Evolutionary conservation across 2,113 vertebrate species (phyloP).

Genomic region (Tychaedon coryphoeus): DNA sequence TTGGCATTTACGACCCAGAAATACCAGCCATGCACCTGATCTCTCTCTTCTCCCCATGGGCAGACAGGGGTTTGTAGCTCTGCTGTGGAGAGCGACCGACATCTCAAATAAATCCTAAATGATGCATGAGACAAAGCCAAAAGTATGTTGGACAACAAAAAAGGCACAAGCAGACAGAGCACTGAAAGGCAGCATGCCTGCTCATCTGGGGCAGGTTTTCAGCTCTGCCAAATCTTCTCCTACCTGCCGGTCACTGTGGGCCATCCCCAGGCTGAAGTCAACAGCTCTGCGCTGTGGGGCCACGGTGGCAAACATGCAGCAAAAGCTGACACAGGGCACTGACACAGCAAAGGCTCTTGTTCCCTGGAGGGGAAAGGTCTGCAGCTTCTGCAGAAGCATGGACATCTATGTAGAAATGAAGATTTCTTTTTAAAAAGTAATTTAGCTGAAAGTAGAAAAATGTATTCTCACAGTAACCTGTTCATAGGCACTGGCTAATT

Average conservation of each 20-base stretch:
- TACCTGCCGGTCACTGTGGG: neutral
- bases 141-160: neutral
- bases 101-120: neutral
- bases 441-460: slow-evolving; percentile 50
- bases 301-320: neutral
- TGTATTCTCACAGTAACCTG: slow-evolving; percentile 77
- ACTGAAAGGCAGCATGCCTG: neutral
- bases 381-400: neutral
- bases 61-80: neutral
- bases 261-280: neutral
- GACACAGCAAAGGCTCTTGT: neutral
- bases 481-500: slow-evolving; percentile 64
- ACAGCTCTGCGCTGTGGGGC: neutral
- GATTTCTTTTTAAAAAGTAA: neutral
- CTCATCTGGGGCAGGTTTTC: neutral
- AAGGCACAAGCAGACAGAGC: neutral
- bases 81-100: neutral
- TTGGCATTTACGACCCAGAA: neutral
- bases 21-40: neutral
- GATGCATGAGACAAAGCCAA: neutral
- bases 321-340: neutral
- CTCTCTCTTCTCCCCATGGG: neutral
- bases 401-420: neutral
- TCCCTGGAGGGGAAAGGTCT: neutral
- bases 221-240: neutral